Conservation (phyloP, 2,113 vertebrate species). For the Chlorodrepanis virens region DNA sequence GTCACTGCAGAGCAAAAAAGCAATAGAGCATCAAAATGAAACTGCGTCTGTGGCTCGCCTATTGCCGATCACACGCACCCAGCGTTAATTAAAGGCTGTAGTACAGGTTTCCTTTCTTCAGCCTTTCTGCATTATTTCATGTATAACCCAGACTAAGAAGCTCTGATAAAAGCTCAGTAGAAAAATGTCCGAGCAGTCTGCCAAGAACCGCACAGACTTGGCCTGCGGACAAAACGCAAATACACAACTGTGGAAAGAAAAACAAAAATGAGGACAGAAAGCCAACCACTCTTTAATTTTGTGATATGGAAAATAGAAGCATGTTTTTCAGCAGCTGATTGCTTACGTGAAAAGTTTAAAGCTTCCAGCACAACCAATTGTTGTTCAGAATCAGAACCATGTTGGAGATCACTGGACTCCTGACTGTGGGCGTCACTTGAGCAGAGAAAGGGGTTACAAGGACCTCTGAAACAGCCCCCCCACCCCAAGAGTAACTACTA, state of each 20-base stretch:
- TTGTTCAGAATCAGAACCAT: neutral
- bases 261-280: conserved; percentile 29
- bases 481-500: neutral
- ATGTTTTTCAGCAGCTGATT: conserved; percentile 35
- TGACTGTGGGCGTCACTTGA: neutral
- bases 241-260: conserved; percentile 47
- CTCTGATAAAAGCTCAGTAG: conserved; percentile 40
- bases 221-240: conserved; percentile 43
- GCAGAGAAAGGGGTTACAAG: neutral
- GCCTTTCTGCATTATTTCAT: conserved; percentile 17
- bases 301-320: conserved; percentile 21
- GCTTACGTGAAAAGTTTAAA: neutral
- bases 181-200: conserved; percentile 15
- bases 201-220: conserved; percentile 62
- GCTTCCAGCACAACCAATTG: neutral
- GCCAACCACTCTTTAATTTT: conserved; percentile 6
- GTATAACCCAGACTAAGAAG: conserved; percentile 5
- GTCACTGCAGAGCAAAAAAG: conserved; percentile 8
- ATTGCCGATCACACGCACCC: neutral
- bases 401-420: neutral
- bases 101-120: neutral
- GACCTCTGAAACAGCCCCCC: neutral
- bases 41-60: neutral
- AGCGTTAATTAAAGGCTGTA: neutral
- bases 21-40: neutral